Conservation (phyloP, 2,113 vertebrate species). For the Epinephelus cyanopodus region DNA sequence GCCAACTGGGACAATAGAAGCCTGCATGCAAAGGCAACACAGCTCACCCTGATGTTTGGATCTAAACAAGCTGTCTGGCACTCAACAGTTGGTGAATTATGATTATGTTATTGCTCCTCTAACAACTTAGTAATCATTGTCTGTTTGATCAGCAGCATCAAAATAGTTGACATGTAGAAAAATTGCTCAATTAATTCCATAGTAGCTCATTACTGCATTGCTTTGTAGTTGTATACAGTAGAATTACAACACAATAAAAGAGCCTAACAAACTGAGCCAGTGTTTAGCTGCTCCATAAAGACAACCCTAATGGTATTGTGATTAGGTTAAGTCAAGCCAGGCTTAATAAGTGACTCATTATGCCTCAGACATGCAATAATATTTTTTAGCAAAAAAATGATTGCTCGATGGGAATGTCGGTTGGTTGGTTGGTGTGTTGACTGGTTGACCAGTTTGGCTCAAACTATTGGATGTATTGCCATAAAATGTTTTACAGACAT, state of each 20-base stretch:
- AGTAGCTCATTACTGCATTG: neutral
- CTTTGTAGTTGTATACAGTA: neutral
- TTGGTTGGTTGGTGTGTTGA: too few relatives aligned
- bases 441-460: too few relatives aligned
- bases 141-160: constrained; percentile 38
- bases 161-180: constrained; percentile 29
- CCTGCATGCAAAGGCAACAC: constrained; percentile 48
- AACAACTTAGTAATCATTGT: constrained; percentile 22
- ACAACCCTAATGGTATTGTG: neutral
- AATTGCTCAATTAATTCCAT: constrained; percentile 26
- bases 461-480: too few relatives aligned
- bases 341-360: constrained; percentile 9
- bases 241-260: neutral
- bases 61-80: constrained; percentile 51
- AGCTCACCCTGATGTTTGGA: constrained; percentile 53
- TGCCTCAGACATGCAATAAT: neutral
- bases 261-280: neutral
- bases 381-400: neutral
- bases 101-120: constrained; percentile 20
- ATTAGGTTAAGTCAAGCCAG: neutral
- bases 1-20: neutral
- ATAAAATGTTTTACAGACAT: too few relatives aligned
- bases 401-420: too few relatives aligned
- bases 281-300: neutral
- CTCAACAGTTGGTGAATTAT: constrained; percentile 23